Conservation (phyloP, 2,113 vertebrate genomes). For the Marmota monax region DNA sequence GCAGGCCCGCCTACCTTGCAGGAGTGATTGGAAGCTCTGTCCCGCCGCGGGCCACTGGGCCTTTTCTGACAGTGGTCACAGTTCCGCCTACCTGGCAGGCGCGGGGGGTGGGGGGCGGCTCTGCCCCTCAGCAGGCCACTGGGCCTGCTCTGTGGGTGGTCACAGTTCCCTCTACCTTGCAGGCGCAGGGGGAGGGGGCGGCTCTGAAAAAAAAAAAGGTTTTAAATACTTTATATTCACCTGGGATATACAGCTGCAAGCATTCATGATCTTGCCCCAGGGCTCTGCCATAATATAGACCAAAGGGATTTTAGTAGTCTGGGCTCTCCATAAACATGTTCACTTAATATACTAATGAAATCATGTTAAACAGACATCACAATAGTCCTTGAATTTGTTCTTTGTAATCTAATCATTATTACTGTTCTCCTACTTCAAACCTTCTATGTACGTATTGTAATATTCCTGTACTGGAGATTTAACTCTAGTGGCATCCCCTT, state of each 20-base stretch:
- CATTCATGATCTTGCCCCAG: neutral
- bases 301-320: neutral
- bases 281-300: neutral
- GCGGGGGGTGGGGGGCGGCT: no score
- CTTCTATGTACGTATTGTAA: neutral
- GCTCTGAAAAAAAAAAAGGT: no score
- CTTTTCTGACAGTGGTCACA: no score
- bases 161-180: no score
- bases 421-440: neutral
- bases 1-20: no score
- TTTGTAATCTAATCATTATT: neutral
- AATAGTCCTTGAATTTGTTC: neutral
- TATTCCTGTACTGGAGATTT: neutral
- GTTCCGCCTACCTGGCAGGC: no score
- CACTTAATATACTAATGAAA: neutral
- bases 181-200: no score
- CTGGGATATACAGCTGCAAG: neutral
- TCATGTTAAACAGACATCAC: neutral
- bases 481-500: neutral
- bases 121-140: no score
- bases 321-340: neutral
- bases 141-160: no score
- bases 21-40: no score
- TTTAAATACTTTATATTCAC: neutral
- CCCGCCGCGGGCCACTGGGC: no score